phyloP scores from a whole-genome alignment of 2,113 vertebrate genomes.

The Piliocolobus tephrosceles region DNA sequence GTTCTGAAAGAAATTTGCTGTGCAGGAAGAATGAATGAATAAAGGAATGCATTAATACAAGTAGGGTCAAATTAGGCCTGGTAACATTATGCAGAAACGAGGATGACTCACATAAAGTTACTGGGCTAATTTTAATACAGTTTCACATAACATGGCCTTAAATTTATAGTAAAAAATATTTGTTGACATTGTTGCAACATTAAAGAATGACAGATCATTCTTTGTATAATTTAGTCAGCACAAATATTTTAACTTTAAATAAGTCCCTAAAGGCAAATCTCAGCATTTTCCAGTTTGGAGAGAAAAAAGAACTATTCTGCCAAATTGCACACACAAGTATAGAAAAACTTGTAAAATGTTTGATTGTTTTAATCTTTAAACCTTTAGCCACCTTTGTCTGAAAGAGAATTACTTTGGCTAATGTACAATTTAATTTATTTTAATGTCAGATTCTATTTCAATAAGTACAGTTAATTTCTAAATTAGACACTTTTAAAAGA shows the following conservation, averaged over 20 bases:
- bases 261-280: neutral
- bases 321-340: neutral
- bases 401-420: neutral
- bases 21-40: neutral
- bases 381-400: neutral
- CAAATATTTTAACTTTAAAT: neutral
- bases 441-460: neutral
- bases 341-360: neutral
- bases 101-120: neutral
- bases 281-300: neutral
- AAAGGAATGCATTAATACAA: neutral
- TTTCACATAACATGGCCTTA: neutral
- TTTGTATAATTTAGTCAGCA: neutral
- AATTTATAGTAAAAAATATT: neutral
- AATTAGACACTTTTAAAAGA: conserved; percentile 8
- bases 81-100: neutral
- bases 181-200: neutral
- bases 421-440: conserved; percentile 20
- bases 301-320: neutral
- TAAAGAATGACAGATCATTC: neutral
- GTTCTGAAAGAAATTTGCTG: neutral
- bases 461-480: neutral
- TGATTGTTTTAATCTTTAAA: neutral
- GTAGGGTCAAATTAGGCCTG: neutral
- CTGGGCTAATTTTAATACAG: neutral